Conservation (phyloP, 2,113 vertebrate genomes). For the Eidolon helvum region DNA sequence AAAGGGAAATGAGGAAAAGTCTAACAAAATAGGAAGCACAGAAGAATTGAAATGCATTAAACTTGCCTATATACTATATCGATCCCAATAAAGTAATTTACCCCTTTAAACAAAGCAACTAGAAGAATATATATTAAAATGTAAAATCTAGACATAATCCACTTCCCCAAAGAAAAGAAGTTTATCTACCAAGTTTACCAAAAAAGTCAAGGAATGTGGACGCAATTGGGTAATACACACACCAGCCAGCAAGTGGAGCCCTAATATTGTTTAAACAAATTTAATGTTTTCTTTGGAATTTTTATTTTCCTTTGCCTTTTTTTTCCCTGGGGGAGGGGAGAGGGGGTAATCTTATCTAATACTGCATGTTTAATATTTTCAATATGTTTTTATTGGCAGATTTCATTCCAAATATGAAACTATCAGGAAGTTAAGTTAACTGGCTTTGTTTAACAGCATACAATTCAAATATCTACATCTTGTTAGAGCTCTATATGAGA, state of each 20-base stretch:
- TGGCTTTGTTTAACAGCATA: neutral
- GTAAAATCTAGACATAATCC: slow-evolving; percentile 10
- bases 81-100: neutral
- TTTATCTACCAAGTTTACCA: slow-evolving; percentile 1
- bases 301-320: slow-evolving; percentile 11
- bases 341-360: slow-evolving; percentile 47
- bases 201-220: slow-evolving; percentile 22
- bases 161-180: neutral
- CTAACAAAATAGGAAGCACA: neutral
- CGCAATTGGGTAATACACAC: neutral
- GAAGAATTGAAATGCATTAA: neutral
- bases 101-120: neutral
- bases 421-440: slow-evolving; percentile 44
- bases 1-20: neutral
- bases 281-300: slow-evolving; percentile 15
- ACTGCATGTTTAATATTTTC: slow-evolving; percentile 52
- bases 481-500: neutral
- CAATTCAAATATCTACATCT: neutral
- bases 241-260: slow-evolving; percentile 33
- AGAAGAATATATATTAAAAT: neutral
- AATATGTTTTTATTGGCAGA: slow-evolving; percentile 71
- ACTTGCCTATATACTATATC: neutral
- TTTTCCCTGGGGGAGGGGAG: neutral
- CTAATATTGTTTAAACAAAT: neutral
- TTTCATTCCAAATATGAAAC: slow-evolving; percentile 33